These are phyloP conservation scores for Ptilonorhynchus violaceus DNA, from an alignment of 2,113 vertebrate species.

Conservation along the genomic window DNA sequence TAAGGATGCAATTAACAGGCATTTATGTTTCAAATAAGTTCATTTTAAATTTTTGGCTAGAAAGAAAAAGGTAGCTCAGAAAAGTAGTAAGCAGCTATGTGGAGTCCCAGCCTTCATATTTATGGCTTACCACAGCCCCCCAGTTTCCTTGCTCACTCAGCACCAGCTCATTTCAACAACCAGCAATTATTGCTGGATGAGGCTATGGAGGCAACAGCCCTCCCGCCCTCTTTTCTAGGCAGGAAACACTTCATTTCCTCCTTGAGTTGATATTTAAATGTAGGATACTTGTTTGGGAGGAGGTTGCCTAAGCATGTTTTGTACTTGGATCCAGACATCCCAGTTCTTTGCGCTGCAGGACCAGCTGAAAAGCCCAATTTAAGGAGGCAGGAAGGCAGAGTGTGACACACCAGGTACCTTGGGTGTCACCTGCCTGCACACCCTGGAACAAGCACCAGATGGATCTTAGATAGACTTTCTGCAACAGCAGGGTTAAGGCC, in stretches of 20 bases:
- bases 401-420: background rate
- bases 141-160: background rate
- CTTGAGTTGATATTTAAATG: background rate
- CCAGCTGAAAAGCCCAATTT: background rate
- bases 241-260: background rate
- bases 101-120: background rate
- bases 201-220: background rate
- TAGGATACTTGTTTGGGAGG: background rate
- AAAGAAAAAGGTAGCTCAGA: background rate
- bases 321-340: background rate
- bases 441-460: background rate
- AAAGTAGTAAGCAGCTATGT: background rate
- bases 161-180: background rate
- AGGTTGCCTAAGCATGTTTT: background rate
- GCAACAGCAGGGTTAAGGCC: background rate
- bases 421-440: background rate
- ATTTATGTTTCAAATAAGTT: background rate
- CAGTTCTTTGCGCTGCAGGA: background rate
- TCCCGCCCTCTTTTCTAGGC: background rate
- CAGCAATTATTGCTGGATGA: background rate
- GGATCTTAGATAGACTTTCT: background rate
- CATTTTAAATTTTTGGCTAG: background rate
- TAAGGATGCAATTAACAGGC: background rate
- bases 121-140: background rate
- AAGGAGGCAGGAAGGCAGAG: background rate